These are phyloP conservation scores for Ardeotis arabs DNA, from an alignment of 2,113 vertebrate genomes.

Conservation along the genomic window DNA sequence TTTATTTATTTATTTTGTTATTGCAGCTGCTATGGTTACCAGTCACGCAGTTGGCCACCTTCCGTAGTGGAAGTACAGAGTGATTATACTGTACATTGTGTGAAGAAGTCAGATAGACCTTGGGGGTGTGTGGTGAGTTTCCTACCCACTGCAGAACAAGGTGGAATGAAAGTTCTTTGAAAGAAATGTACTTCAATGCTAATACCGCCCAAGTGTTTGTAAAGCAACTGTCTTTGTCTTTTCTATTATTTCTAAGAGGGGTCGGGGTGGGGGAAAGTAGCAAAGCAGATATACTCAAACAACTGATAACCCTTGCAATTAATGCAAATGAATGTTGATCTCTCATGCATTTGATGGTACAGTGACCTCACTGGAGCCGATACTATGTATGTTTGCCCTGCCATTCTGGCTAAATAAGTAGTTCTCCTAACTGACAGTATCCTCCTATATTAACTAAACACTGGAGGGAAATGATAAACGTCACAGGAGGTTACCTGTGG, in stretches of 20 bases:
- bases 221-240: neutral
- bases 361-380: neutral
- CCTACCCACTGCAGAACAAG: neutral
- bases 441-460: neutral
- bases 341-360: neutral
- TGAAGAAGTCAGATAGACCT: slow-evolving; percentile 36
- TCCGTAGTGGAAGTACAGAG: slow-evolving; percentile 42
- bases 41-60: slow-evolving; percentile 53
- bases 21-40: slow-evolving; percentile 75
- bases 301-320: neutral
- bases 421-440: neutral
- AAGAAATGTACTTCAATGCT: neutral
- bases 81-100: slow-evolving; percentile 38
- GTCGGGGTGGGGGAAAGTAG: neutral
- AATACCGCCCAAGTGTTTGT: neutral
- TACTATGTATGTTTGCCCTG: neutral
- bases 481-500: neutral
- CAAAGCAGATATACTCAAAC: neutral
- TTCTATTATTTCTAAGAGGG: neutral
- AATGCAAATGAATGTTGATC: neutral
- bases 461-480: neutral
- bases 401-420: neutral
- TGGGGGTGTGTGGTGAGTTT: slow-evolving; percentile 37
- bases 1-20: neutral
- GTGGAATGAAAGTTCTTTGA: neutral